phyloP scores from a whole-genome alignment of 2,888 invertebrate species.

The Synanthedon formicaeformis region DNA sequence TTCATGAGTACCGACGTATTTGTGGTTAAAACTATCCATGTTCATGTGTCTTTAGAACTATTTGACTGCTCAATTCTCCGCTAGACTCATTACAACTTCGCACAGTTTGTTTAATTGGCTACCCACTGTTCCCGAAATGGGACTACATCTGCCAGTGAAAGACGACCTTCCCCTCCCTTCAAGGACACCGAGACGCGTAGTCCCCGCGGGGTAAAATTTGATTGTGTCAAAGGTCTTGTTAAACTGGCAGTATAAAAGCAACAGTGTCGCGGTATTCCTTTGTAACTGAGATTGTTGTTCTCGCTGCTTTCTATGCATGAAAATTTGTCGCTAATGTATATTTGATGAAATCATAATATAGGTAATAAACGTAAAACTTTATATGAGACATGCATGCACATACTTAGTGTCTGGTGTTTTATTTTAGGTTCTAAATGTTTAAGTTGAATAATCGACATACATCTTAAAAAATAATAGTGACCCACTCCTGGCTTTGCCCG shows the following conservation, averaged over 20 bases:
- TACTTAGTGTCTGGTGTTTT: too few relatives aligned
- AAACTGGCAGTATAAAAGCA: constrained; percentile 10
- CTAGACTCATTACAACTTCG: constrained; percentile 20
- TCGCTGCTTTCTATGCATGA: constrained; percentile 9
- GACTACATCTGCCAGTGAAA: constrained; percentile 5
- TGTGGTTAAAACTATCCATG: constrained; percentile 6
- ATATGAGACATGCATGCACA: too few relatives aligned
- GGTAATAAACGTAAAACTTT: too few relatives aligned
- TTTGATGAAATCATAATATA: too few relatives aligned
- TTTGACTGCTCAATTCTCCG: constrained; percentile 14
- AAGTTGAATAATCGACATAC: too few relatives aligned
- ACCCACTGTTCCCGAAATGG: constrained; percentile 6
- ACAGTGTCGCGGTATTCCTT: constrained; percentile 11
- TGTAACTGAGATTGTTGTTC: constrained; percentile 16
- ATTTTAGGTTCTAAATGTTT: too few relatives aligned
- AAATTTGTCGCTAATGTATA: neutral
- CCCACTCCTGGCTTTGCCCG: too few relatives aligned
- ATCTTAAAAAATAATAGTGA: too few relatives aligned
- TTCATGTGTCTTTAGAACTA: constrained; percentile 8
- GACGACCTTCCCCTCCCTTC: constrained; percentile 1
- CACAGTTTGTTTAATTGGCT: constrained; percentile 19
- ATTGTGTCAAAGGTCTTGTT: constrained; percentile 5
- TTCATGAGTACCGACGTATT: constrained; percentile 1
- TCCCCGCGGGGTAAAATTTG: neutral
- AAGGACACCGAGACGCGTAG: neutral